phyloP scores from a whole-genome alignment of 2,888 invertebrate species.

The Diloba caeruleocephala region DNA sequence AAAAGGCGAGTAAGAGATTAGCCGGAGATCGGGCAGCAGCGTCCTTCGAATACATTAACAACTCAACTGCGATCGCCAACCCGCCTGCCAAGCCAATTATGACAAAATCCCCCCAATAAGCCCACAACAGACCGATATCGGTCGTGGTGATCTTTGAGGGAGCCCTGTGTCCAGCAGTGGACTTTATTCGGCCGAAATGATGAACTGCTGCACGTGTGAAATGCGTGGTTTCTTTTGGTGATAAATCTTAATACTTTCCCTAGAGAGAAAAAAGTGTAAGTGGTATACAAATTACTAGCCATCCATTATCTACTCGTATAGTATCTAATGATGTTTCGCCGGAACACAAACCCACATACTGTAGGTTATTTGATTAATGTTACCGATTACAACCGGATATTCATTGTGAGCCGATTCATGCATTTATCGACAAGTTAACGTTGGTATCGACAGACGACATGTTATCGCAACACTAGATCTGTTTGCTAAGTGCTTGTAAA shows the following conservation, averaged over 20 bases:
- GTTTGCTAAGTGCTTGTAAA: constrained; percentile 7
- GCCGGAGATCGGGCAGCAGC: too few relatives aligned
- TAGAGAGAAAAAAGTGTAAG: constrained; percentile 25
- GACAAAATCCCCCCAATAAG: too few relatives aligned
- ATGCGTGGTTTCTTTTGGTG: too few relatives aligned
- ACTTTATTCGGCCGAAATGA: too few relatives aligned
- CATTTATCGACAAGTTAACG: constrained; percentile 19
- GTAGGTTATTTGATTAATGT: constrained; percentile 28
- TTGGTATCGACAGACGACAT: constrained; percentile 28
- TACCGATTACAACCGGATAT: constrained; percentile 26
- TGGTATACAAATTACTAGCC: constrained; percentile 24
- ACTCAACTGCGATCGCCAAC: too few relatives aligned
- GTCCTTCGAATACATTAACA: too few relatives aligned
- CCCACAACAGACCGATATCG: too few relatives aligned
- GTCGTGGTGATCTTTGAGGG: too few relatives aligned
- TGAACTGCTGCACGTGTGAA: too few relatives aligned
- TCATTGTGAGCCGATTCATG: constrained; percentile 20
- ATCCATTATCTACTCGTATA: constrained; percentile 18
- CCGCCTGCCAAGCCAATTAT: too few relatives aligned
- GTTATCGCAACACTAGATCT: constrained; percentile 39
- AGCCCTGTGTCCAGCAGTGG: too few relatives aligned
- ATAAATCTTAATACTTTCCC: constrained; percentile 16
- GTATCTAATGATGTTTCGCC: constrained; percentile 22
- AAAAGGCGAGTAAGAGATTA: too few relatives aligned
- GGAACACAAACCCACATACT: constrained; percentile 43